Conservation (phyloP, 1,140 invertebrate genomes). For the Atta colombica region DNA sequence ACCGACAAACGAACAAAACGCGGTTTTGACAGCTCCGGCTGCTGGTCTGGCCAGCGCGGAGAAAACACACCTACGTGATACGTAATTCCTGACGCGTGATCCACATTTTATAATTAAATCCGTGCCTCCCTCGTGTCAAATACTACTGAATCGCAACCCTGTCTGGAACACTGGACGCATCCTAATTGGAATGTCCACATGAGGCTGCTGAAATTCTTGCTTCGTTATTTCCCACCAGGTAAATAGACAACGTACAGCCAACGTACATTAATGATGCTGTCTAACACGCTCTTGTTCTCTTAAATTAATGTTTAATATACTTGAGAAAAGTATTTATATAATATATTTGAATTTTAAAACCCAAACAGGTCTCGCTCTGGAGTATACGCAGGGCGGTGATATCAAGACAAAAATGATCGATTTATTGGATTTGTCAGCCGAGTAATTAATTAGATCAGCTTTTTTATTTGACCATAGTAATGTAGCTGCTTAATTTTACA, state of each 20-base stretch:
- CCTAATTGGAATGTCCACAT: conserved; percentile 82
- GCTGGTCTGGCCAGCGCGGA: background rate
- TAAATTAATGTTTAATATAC: conserved; percentile 5
- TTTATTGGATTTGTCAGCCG: conserved; percentile 87
- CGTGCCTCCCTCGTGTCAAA: background rate
- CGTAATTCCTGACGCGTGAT: conserved; percentile 45
- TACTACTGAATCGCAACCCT: conserved; percentile 15
- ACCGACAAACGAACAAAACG: background rate
- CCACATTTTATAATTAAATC: conserved; percentile 72
- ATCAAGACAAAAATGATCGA: conserved; percentile 89
- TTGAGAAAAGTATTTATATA: background rate
- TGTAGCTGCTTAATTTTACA: background rate
- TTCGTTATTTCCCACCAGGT: conserved; percentile 90
- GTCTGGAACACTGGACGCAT: conserved; percentile 52
- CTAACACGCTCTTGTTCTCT: background rate
- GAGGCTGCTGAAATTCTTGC: conserved; percentile 89
- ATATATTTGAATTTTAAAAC: background rate
- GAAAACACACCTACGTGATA: conserved; percentile 42
- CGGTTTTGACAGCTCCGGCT: conserved; percentile 30
- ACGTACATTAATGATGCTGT: background rate
- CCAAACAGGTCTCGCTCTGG: conserved; percentile 87
- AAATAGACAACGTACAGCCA: conserved; percentile 37
- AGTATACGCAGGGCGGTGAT: conserved; percentile 87
- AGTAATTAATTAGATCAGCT: conserved; percentile 84
- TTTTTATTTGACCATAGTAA: background rate